These are phyloP conservation scores for Edolisoma coerulescens DNA, from an alignment of 2,113 vertebrate species.

Conservation along the genomic window DNA sequence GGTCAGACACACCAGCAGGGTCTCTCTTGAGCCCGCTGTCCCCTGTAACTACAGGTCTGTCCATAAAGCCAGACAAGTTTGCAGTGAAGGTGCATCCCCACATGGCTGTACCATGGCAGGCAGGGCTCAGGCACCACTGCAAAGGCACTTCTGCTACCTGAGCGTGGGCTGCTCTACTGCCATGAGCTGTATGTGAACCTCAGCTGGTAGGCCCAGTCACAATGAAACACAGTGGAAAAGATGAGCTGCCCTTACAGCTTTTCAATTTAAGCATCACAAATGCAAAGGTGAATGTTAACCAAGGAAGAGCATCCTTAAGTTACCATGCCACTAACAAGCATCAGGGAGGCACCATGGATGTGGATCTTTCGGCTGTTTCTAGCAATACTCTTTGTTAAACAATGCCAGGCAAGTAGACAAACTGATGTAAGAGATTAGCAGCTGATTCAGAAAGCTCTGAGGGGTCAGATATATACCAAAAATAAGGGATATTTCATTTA, in stretches of 20 bases:
- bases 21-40: not conserved
- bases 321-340: not conserved
- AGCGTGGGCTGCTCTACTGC: not conserved
- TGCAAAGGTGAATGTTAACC: not conserved
- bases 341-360: not conserved
- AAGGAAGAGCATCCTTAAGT: not conserved
- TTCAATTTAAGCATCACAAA: not conserved
- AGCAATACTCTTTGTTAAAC: not conserved
- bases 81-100: not conserved
- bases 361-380: not conserved
- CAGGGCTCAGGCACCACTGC: not conserved
- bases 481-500: not conserved
- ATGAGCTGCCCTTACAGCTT: not conserved
- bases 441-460: not conserved
- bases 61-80: not conserved
- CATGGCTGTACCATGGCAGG: rapidly evolving
- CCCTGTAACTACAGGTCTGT: not conserved
- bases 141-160: not conserved
- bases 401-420: not conserved
- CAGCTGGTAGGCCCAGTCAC: not conserved
- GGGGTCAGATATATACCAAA: not conserved
- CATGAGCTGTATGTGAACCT: not conserved
- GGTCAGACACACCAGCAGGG: not conserved
- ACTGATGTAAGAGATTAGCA: not conserved
- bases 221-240: not conserved